Evolutionary conservation across 2,113 vertebrate genomes (phyloP).

Genomic region (Cacatua alba): DNA sequence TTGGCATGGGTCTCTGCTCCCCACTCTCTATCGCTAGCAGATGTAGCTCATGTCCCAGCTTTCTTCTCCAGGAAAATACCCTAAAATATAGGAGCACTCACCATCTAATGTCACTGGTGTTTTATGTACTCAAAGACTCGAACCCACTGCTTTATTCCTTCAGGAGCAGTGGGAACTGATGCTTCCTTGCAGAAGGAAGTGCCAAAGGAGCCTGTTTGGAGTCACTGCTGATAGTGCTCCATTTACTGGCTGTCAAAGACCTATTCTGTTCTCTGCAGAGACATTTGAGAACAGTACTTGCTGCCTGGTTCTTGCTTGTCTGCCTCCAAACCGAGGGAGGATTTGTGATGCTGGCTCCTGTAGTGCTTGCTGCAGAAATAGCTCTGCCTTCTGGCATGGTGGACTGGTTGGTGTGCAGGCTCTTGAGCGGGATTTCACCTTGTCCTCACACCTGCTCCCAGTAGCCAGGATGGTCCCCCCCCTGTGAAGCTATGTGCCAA

Average conservation of each 20-base stretch:
- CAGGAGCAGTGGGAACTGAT: fast-evolving
- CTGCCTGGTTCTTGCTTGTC: background rate
- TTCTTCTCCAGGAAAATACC: background rate
- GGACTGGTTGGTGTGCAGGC: background rate
- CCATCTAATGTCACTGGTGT: fast-evolving
- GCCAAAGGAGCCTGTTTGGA: background rate
- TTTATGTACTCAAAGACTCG: background rate
- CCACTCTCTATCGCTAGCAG: background rate
- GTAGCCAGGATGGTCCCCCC: background rate
- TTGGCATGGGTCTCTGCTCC: background rate
- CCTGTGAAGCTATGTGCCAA: fast-evolving
- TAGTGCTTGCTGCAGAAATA: background rate
- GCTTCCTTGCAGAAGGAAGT: background rate
- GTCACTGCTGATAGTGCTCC: background rate
- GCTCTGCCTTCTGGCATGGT: background rate
- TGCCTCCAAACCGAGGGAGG: background rate
- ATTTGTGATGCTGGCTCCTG: fast-evolving
- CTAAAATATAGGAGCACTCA: fast-evolving
- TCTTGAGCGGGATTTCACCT: fast-evolving
- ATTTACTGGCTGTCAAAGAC: background rate
- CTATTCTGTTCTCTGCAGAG: background rate
- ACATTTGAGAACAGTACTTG: background rate
- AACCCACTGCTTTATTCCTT: fast-evolving
- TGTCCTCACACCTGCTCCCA: background rate
- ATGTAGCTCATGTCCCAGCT: fast-evolving